phyloP scores from a whole-genome alignment of 2,113 vertebrate genomes.

The Clupea harengus region DNA sequence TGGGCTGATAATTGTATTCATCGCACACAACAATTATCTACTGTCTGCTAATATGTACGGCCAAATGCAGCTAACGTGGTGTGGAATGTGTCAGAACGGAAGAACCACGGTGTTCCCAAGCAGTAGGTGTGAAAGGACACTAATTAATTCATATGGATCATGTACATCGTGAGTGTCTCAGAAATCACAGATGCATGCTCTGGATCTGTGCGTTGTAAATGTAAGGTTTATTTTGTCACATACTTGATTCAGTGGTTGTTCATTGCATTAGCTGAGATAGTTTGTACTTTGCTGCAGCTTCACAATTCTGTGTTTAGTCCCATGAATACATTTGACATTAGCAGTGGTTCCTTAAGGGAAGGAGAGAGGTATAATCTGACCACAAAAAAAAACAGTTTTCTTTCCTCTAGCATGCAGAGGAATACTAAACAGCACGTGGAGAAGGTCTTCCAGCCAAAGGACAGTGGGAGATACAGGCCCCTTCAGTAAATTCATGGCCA shows the following conservation, averaged over 20 bases:
- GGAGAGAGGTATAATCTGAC: background rate
- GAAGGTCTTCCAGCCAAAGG: background rate
- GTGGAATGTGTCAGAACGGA: background rate
- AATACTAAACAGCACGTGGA: background rate
- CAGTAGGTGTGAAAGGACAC: constrained; percentile 5
- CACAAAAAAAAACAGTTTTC: background rate
- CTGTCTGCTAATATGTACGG: constrained; percentile 34
- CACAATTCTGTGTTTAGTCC: background rate
- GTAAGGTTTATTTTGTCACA: background rate
- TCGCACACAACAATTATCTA: constrained; percentile 35
- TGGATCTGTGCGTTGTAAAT: background rate
- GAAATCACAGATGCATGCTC: background rate
- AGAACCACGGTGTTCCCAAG: background rate
- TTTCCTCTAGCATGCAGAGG: background rate
- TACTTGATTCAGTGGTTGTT: background rate
- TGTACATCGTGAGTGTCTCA: background rate
- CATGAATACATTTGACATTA: background rate
- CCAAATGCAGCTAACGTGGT: constrained; percentile 23
- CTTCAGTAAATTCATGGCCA: constrained; percentile 40
- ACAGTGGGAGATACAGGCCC: constrained; percentile 11
- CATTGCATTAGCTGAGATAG: background rate
- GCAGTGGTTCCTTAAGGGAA: background rate
- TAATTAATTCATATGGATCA: background rate
- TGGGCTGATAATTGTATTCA: constrained; percentile 43
- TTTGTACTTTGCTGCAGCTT: background rate